Evolutionary conservation across 2,113 vertebrate genomes (phyloP).

Genomic region (Syngnathus scovelli): DNA sequence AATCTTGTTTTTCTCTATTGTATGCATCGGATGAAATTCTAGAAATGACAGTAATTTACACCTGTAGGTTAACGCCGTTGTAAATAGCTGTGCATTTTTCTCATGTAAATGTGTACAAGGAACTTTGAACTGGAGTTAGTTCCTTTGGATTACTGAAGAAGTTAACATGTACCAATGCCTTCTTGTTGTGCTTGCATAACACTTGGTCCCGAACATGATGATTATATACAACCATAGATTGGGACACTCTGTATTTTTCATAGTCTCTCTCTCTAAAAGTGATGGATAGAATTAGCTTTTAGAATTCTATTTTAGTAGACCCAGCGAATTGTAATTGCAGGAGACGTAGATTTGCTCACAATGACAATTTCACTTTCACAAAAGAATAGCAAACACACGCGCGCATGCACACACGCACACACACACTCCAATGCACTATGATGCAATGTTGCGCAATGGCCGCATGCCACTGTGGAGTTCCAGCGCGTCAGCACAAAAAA

Average conservation of each 20-base stretch:
- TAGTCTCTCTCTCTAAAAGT: too few relatives aligned
- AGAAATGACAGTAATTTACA: not conserved
- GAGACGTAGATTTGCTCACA: not conserved
- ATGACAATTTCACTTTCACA: not conserved
- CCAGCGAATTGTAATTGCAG: too few relatives aligned
- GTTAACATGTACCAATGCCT: not conserved
- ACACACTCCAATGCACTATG: slow-evolving; percentile 20
- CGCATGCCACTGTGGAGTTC: slow-evolving; percentile 4
- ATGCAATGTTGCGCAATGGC: slow-evolving; percentile 57
- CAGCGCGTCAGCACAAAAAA: slow-evolving; percentile 45
- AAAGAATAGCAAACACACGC: too few relatives aligned
- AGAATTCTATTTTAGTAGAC: too few relatives aligned
- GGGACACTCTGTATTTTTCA: not conserved
- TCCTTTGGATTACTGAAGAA: not conserved
- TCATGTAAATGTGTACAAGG: not conserved
- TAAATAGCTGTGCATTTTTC: not conserved
- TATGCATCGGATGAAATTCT: not conserved
- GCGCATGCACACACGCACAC: too few relatives aligned
- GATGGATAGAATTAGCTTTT: too few relatives aligned
- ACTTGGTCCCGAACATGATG: not conserved
- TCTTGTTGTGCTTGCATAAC: not conserved
- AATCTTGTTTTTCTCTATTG: not conserved
- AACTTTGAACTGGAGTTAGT: not conserved
- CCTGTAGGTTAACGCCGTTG: not conserved
- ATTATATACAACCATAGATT: not conserved